These are phyloP conservation scores for Rhinoderma darwinii DNA, from an alignment of 2,113 vertebrate genomes.

Conservation along the genomic window DNA sequence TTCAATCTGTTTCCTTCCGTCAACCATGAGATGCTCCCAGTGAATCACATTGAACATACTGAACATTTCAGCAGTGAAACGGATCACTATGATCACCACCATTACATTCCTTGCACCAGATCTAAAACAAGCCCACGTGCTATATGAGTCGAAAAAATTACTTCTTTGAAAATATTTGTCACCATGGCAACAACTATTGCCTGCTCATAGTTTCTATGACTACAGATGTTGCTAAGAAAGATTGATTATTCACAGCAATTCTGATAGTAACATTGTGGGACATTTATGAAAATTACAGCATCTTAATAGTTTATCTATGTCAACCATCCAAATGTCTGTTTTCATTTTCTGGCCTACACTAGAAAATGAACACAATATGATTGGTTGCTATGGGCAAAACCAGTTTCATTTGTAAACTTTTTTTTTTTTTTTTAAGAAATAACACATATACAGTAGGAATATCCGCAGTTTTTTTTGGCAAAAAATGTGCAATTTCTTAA, in stretches of 20 bases:
- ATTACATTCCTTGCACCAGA: neutral
- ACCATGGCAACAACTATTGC: neutral
- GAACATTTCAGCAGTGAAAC: neutral
- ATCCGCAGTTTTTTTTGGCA: too few relatives aligned
- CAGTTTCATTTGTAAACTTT: too few relatives aligned
- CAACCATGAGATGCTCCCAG: neutral
- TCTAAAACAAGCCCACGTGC: neutral
- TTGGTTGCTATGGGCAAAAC: too few relatives aligned
- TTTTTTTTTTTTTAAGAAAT: too few relatives aligned
- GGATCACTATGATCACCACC: neutral
- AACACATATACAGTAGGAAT: too few relatives aligned
- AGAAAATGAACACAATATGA: neutral
- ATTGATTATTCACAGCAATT: slow-evolving; percentile 1
- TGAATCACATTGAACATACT: neutral
- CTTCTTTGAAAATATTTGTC: neutral
- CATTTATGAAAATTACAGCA: neutral
- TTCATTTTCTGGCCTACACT: neutral
- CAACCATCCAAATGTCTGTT: neutral
- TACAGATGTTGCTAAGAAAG: slow-evolving; percentile 17
- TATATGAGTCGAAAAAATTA: neutral
- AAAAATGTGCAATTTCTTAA: too few relatives aligned
- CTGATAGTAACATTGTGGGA: neutral
- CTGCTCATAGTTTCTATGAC: slow-evolving; percentile 11
- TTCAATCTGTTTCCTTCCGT: neutral
- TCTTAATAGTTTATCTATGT: neutral